A percentile compares a stretch with the other conserved stretches of the same genome.
These are phyloP conservation scores for Zoanthus sansibaricus DNA, from an alignment of 92 coral and sea anemone genomes.

Conservation along the genomic window DNA sequence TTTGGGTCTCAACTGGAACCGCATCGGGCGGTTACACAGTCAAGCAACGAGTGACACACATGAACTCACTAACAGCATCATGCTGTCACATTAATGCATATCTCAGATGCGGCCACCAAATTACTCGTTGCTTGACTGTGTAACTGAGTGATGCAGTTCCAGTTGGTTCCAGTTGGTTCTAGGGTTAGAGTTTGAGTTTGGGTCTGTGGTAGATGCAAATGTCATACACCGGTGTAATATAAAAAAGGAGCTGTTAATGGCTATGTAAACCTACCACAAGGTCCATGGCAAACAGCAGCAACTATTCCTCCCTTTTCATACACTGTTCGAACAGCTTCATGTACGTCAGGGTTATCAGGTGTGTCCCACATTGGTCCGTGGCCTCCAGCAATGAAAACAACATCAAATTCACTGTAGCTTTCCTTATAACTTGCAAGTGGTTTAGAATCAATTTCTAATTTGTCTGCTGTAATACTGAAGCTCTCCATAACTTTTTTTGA, in stretches of 20 bases:
- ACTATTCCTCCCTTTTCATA: conserved; percentile 95
- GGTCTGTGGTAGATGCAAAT: too few relatives aligned
- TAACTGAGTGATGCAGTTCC: too few relatives aligned
- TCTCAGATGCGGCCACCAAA: too few relatives aligned
- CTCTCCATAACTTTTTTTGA: conserved; percentile 63
- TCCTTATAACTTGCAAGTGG: conserved; percentile 61
- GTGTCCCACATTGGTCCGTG: conserved; percentile 98
- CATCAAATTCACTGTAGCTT: conserved; percentile 69
- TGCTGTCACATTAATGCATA: too few relatives aligned
- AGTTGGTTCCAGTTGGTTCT: too few relatives aligned
- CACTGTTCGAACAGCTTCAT: conserved; percentile 76
- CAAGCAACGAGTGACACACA: too few relatives aligned
- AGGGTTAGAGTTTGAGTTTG: too few relatives aligned
- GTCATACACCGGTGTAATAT: conserved; percentile 61
- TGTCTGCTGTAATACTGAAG: conserved; percentile 56
- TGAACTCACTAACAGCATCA: too few relatives aligned
- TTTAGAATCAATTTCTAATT: conserved; percentile 52
- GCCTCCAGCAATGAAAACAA: conserved; percentile 89
- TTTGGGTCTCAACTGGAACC: too few relatives aligned
- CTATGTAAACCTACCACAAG: too few relatives aligned
- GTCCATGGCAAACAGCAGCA: conserved; percentile 19
- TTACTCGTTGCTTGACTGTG: too few relatives aligned
- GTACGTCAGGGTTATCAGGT: conserved; percentile 61
- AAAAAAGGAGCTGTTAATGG: conserved; percentile 19
- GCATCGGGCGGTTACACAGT: too few relatives aligned